phyloP scores from a whole-genome alignment of 2,797 vertebrate species.

The Ptychadena robeensis region DNA sequence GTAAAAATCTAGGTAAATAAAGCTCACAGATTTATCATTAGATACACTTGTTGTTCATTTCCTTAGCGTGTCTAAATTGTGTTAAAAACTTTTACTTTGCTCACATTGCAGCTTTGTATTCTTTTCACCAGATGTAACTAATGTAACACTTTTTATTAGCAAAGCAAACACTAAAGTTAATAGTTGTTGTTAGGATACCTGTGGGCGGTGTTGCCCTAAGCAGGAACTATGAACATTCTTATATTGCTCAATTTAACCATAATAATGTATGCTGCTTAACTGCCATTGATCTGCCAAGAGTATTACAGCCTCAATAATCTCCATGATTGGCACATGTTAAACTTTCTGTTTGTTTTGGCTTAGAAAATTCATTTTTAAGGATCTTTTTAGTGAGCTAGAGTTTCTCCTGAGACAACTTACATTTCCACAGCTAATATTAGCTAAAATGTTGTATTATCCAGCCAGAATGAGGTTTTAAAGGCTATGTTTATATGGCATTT shows the following conservation, averaged over 20 bases:
- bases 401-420: background rate
- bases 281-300: slow-evolving; percentile 22
- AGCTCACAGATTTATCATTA: background rate
- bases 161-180: slow-evolving; percentile 26
- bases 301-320: slow-evolving; percentile 16
- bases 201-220: background rate
- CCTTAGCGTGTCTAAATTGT: too few relatives aligned
- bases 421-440: background rate
- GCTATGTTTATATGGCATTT: too few relatives aligned
- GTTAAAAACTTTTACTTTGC: background rate
- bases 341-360: background rate
- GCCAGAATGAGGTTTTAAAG: background rate
- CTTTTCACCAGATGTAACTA: slow-evolving; percentile 1
- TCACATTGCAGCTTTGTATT: background rate
- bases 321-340: slow-evolving; percentile 9
- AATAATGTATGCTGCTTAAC: slow-evolving; percentile 7
- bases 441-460: background rate
- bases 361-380: slow-evolving; percentile 5
- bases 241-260: slow-evolving; percentile 9
- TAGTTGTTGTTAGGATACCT: slow-evolving; percentile 30
- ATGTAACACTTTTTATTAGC: slow-evolving; percentile 34
- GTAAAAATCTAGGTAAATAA: background rate
- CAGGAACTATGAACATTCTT: slow-evolving; percentile 16
- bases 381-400: background rate
- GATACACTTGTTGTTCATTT: background rate